Evolutionary conservation across 53 echinoderm and acorn worm genomes (phyloP), one percentile per base, ranked within the genome.

Genomic region (Holothuria leucospilota): DNA sequence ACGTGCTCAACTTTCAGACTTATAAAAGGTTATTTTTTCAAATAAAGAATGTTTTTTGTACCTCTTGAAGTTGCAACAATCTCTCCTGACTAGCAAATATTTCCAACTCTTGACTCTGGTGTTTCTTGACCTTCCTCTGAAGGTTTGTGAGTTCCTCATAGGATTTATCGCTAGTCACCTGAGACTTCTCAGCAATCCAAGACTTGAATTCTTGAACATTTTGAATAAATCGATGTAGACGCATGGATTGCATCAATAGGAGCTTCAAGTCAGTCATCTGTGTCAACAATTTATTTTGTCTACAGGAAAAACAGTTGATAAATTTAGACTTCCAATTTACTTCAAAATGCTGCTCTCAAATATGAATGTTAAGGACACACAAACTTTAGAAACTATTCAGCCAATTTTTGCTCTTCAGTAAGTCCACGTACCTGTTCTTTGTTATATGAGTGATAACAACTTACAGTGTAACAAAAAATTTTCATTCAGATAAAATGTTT

Each of bases 101-200:
- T 85, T 96, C 97, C 14, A 93, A 88, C 63, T 95, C 93, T 81
- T 95, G 95, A 18, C 93, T 90, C 84, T 91, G 93, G 60, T 96
- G 97, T 51, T 95, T 94, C 88, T 93, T 93, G 14, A 95, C 59
- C 78, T 95, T 96, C 39, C 91, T 85, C 77, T 93, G 93, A 25
- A 96, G 88, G 70, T 96, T 96, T 63, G 63, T 93, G 24, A 85
- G 90, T 28, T 96, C 97, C 38, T 80, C 62, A 77, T 95, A 91
- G 15, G 94, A 92, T 69, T 96, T 89, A 74, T 96, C 95, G 3
- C 71, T 81, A 29, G 91, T 91, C 7, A 94, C 68, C 84, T 95
- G 93, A 25, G 89, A 79, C 90, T 93, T 96, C 86, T 96, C 97
- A 28, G 58, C 63, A 26, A 96, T 95, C 97, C 97, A 96, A 13